Base-by-base conservation (phyloP, 2,113 vertebrate species). In the Amazona guildingii region DNA sequence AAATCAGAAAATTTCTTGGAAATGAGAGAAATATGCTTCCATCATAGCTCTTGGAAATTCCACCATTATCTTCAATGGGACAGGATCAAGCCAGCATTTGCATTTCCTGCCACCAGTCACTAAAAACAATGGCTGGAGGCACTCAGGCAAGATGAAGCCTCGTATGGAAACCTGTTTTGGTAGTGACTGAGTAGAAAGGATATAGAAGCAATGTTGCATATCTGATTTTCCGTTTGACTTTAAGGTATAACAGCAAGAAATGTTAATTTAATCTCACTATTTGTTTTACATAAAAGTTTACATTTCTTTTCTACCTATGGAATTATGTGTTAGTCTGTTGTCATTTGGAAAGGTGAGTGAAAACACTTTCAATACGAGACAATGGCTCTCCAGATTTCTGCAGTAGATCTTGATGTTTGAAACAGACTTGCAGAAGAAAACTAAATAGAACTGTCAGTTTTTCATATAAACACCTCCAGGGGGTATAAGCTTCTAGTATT, bases 391-490 rank as follows among this genome's bases (percentile, higher is more conserved):
- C 48, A 69, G 24, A 25, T 52, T 55, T 83, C 59, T 88, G 51
- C 27, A 83, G 59, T 37, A 90, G 63, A 54, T 74, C 18, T 69
- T 88, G 24, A 41, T 57, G 80, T 88, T 79, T 93, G 82, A 93
- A 96, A 83, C 54, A 89, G 37, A 70, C n/a, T 86, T 89, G 28
- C 46, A 31, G 39, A 94, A 52, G 49, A 85, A 97, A 93, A 68
- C 72, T 80, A 55, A 91, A 31, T 33, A 86, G 49, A 84, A 17
- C 62, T 49, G 54, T 75, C 77, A 80, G 9, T 43, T 96, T 94
- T 92, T 84, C 85, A 52, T 92, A 52, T 69, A 90, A 95, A 93
- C 75, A 84, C 41, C 49, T 84, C 83, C 76, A 83, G 78, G 62
- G 83, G 64, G 20, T 75, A 81, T 86, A 90, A 95, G 41, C 33